These are phyloP conservation scores for Trissonchulus latispiculum DNA, from an alignment of 2,888 invertebrate species.

Conservation along the genomic window DNA sequence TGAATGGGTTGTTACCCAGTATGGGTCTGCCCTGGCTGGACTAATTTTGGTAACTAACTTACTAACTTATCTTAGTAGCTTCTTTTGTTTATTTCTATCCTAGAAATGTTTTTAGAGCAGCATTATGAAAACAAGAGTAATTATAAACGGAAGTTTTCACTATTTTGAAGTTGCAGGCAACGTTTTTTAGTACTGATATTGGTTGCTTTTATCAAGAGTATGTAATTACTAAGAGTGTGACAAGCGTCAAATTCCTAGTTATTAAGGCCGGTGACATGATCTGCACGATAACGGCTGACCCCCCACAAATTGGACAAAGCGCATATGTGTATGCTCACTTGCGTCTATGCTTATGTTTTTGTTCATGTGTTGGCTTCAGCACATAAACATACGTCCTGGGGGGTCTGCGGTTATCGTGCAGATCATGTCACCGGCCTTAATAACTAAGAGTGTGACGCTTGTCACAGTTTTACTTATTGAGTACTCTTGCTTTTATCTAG, in stretches of 20 bases:
- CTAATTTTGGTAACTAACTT: slow-evolving; percentile 55
- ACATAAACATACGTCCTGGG: not conserved
- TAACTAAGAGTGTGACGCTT: too few species aligned
- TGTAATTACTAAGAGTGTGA: too few species aligned
- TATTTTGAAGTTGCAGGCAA: not conserved
- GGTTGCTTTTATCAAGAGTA: too few species aligned
- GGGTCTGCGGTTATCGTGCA: not conserved
- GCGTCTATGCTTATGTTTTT: too few species aligned
- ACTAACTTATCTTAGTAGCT: not conserved
- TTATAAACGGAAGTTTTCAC: not conserved
- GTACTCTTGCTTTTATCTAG: not conserved
- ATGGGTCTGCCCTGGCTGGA: slow-evolving; percentile 63
- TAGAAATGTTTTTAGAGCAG: too few species aligned
- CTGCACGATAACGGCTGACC: too few species aligned
- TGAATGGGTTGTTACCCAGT: slow-evolving; percentile 64
- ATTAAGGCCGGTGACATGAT: too few species aligned
- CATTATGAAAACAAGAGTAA: not conserved
- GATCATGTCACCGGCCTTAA: too few species aligned
- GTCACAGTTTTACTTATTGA: not conserved
- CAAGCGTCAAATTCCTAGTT: too few species aligned
- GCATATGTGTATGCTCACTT: too few species aligned
- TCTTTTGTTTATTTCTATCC: too few species aligned
- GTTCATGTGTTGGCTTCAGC: not conserved
- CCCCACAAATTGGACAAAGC: too few species aligned
- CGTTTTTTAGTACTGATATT: not conserved